Conservation (phyloP, 2,113 vertebrate genomes). For the Gymnorhina tibicen region DNA sequence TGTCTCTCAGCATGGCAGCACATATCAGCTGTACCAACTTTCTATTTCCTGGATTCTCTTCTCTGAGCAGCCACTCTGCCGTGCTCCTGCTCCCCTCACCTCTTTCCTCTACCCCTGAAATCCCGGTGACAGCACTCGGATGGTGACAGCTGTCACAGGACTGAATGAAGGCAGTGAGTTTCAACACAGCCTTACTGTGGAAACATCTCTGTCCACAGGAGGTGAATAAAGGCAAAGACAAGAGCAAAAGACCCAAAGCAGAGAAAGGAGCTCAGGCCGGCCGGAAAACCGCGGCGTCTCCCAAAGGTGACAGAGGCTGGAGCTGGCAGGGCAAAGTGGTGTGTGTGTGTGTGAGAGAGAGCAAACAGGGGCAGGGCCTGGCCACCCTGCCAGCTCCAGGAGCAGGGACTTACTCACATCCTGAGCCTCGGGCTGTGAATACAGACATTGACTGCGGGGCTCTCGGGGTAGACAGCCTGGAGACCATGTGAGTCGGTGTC, state of each 20-base stretch:
- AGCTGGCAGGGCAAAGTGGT: background rate
- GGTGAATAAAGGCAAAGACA: conserved; percentile 66
- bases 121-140: background rate
- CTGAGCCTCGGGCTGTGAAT: background rate
- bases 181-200: background rate
- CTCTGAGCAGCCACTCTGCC: background rate
- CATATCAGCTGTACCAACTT: background rate
- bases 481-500: background rate
- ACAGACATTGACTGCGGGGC: background rate
- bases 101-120: background rate
- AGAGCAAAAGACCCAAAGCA: conserved; percentile 51
- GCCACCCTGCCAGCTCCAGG: background rate
- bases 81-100: background rate
- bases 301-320: conserved; percentile 56
- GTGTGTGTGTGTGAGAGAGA: background rate
- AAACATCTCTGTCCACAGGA: conserved; percentile 44
- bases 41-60: background rate
- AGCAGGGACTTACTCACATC: background rate
- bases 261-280: background rate
- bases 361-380: background rate
- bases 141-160: background rate
- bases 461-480: background rate
- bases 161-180: background rate
- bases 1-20: background rate
- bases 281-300: background rate